Conservation (phyloP, 2,888 invertebrate genomes). For the Diploptera punctata region DNA sequence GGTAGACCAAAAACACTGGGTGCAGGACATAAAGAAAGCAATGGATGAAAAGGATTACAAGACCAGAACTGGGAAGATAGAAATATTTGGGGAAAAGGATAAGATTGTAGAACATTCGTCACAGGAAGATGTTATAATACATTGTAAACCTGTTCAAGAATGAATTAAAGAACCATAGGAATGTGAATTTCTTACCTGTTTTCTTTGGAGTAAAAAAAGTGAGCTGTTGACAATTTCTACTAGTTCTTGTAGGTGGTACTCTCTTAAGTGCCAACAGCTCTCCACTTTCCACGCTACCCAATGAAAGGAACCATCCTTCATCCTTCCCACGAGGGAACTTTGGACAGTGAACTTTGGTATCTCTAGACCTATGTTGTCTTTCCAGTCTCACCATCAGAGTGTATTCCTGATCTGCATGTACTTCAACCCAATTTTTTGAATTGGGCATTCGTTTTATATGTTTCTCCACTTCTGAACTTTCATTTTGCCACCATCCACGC, state of each 20-base stretch:
- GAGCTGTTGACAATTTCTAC: slow-evolving; percentile 59
- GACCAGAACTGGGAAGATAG: no score
- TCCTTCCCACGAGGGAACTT: slow-evolving; percentile 92
- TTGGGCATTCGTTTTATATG: slow-evolving; percentile 28
- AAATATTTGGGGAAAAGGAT: no score
- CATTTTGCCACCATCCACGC: slow-evolving; percentile 60
- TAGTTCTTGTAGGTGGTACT: slow-evolving; percentile 61
- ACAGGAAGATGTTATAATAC: no score
- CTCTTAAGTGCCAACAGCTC: slow-evolving; percentile 87
- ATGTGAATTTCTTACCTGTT: slow-evolving; percentile 53
- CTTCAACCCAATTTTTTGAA: slow-evolving; percentile 59
- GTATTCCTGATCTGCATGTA: slow-evolving; percentile 77
- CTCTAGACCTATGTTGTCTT: slow-evolving; percentile 50
- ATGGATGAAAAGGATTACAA: no score
- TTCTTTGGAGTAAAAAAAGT: slow-evolving; percentile 67
- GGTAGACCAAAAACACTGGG: no score
- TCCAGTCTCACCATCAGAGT: slow-evolving; percentile 61
- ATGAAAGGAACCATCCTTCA: slow-evolving; percentile 92
- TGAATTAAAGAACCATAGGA: not conserved
- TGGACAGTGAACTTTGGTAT: slow-evolving; percentile 75
- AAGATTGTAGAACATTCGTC: no score
- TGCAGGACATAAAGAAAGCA: no score
- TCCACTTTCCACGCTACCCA: slow-evolving; percentile 73
- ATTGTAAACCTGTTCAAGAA: no score
- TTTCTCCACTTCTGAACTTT: slow-evolving; percentile 42